Base-by-base conservation (phyloP, 2,888 invertebrate species). In the Xanthostigma xanthostigma region DNA sequence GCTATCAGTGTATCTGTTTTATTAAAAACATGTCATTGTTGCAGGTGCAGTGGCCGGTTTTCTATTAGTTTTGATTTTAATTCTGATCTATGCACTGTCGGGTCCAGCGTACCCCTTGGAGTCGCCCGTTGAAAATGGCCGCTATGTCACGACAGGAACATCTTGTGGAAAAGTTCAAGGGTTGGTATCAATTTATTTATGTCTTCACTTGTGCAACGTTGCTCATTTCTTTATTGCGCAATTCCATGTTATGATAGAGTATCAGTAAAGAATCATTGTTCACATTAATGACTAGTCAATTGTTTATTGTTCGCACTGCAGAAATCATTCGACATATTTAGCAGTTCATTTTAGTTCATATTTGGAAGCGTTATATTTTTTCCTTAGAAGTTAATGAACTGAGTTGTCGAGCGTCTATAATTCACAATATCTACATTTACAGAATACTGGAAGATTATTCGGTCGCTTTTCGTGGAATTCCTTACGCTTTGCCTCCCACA, bases 131-230 rank as follows among this genome's bases (percentile, higher is more conserved):
- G 78, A 80, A 43, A 79, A 85, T 54, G 87, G 85, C 11, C 78
- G 78, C 53, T 86, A 71, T 60, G 75, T 86, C 17, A 75, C 78
- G 46, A 81, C 88, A 0, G 73, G 81, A 41, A 84, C 87, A 2
- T 74, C 81, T 38, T 90, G 90, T 61, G 90, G 90, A 45, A 73
- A 72, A 52, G 81, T 88, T 27, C 83, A 89, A 67, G 90, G 89
- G 80, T 81, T 63, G 60, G 61, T 64, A 60, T 53, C 45, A 13
- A 38, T 35, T 49, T 12, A 27, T 17, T 36, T 42, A 48, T 13
- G 17, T 17, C 27, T 37, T 11, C 39, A 38, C n/a, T n/a, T n/a
- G n/a, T n/a, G n/a, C n/a, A n/a, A n/a, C n/a, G n/a, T n/a, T n/a
- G n/a, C n/a, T n/a, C n/a, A n/a, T n/a, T n/a, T n/a, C n/a, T n/a